A percentile compares a stretch with the other conserved stretches of the same genome.
Evolutionary conservation across 2,888 invertebrate genomes (phyloP).

Genomic region (Chalcis sispes): DNA sequence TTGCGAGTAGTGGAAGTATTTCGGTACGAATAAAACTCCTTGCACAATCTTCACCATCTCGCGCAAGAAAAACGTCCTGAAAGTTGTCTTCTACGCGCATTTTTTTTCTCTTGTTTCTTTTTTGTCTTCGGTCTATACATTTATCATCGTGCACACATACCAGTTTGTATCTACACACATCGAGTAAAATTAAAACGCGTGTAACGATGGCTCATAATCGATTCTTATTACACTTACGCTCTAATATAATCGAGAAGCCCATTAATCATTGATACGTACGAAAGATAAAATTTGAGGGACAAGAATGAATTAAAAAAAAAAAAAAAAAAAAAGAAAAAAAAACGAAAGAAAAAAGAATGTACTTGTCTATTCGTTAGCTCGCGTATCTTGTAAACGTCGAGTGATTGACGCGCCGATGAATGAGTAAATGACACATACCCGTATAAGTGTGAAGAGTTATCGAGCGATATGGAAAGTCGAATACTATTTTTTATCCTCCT

Average conservation of each 20-base stretch:
- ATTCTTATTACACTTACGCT: not conserved
- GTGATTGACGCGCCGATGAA: slow-evolving; percentile 36
- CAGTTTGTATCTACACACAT: not conserved
- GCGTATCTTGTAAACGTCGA: too few relatives aligned
- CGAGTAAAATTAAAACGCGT: slow-evolving; percentile 24
- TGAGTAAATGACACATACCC: slow-evolving; percentile 26
- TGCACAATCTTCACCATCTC: slow-evolving; percentile 21
- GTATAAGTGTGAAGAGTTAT: slow-evolving; percentile 25
- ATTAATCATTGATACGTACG: slow-evolving; percentile 40
- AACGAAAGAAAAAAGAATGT: slow-evolving; percentile 1
- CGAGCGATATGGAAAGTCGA: slow-evolving; percentile 18
- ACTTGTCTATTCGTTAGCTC: slow-evolving; percentile 5
- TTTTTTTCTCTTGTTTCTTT: slow-evolving; percentile 1
- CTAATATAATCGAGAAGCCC: slow-evolving; percentile 20
- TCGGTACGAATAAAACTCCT: slow-evolving; percentile 14
- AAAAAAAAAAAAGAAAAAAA: not conserved
- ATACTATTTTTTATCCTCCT: too few relatives aligned
- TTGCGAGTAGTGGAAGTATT: slow-evolving; percentile 12
- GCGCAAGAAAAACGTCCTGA: not conserved
- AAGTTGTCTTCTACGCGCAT: not conserved
- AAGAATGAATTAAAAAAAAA: too few relatives aligned
- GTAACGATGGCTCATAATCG: slow-evolving; percentile 21
- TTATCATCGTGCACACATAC: slow-evolving; percentile 31
- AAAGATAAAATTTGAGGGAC: slow-evolving; percentile 19
- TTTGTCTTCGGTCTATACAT: not conserved